Base-by-base conservation (phyloP, 2,888 invertebrate species). In the Zaprionus obscuricornis region DNA sequence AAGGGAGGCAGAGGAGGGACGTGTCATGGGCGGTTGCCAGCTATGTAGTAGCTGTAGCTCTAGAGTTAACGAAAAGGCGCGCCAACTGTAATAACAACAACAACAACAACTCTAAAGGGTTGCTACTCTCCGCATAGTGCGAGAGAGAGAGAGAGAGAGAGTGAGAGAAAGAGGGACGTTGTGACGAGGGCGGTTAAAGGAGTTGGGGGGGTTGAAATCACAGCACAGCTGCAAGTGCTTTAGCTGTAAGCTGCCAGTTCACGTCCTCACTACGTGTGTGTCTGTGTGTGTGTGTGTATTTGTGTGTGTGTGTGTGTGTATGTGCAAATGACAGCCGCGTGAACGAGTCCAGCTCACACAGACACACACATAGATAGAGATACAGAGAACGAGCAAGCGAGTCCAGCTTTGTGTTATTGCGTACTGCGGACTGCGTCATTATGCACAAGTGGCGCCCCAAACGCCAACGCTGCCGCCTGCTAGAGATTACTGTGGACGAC, bases 171-270 rank as follows among this genome's bases (percentile, higher is more conserved):
- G 7, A 1, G 22, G 22, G 36, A 18, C 7, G 13, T 11, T 14
- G 31, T 27, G 36, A 17, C 3, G 33, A 31, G 47, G 11, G 11
- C 11, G 24, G 51, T 51, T 36, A 10, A 2, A 18, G 18, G 20
- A 27, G 24, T 17, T 24, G 18, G 52, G 34, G 57, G 13, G 56
- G 42, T 56, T 60, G 55, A 68, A 79, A 79, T 79, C 78, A 85
- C 78, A 82, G 78, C 83, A 85, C 85, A 79, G 85, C 85, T 79
- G 85, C 79, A 85, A 68, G 83, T 68, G 78, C 78, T 85, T 82
- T 67, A 42, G 60, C 82, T 64, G 78, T 81, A 81, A 77, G 85
- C 82, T 77, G 77, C 56, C 82, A 74, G 66, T 58, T 58, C 66
- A 54, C 71, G 71, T 79, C 29, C 34, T 34, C 4, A 14, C 54